These are phyloP conservation scores for Fukomys damarensis DNA, from an alignment of 2,113 vertebrate genomes.

Conservation along the genomic window DNA sequence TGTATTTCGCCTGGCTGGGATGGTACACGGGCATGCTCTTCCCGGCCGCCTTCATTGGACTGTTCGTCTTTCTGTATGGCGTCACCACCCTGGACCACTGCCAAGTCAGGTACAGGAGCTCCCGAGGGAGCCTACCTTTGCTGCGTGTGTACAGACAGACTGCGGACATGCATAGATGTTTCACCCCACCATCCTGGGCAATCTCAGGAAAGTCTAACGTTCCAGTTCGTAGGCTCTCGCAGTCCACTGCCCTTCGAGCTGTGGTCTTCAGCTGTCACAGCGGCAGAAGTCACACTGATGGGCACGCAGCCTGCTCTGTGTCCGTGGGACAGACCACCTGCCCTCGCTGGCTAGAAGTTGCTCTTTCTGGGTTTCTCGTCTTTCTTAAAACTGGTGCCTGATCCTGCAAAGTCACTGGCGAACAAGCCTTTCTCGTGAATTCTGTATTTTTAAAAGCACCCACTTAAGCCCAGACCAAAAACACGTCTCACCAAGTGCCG, in stretches of 20 bases:
- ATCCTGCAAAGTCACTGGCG: not conserved
- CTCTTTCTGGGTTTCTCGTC: not conserved
- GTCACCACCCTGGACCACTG: constrained; percentile 94
- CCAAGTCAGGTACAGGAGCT: constrained; percentile 93
- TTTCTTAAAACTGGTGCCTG: not conserved
- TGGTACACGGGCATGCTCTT: constrained; percentile 99
- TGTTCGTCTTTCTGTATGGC: constrained; percentile 96
- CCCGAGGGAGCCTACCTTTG: not conserved
- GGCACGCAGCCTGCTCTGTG: fast-evolving
- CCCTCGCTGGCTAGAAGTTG: not conserved
- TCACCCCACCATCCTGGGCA: not conserved
- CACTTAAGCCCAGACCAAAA: not conserved
- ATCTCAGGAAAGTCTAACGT: not conserved
- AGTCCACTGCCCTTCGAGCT: not conserved
- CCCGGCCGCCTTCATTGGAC: constrained; percentile 95
- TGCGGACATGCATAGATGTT: not conserved
- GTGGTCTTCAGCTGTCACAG: not conserved
- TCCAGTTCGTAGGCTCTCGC: not conserved
- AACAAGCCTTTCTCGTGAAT: not conserved
- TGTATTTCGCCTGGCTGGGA: constrained; percentile 98
- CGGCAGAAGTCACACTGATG: not conserved
- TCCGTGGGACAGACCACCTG: not conserved
- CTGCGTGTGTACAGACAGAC: not conserved
- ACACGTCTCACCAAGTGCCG: not conserved
- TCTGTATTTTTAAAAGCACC: not conserved